These are phyloP conservation scores for Diprion similis DNA, from an alignment of 1,140 invertebrate species.

Conservation along the genomic window DNA sequence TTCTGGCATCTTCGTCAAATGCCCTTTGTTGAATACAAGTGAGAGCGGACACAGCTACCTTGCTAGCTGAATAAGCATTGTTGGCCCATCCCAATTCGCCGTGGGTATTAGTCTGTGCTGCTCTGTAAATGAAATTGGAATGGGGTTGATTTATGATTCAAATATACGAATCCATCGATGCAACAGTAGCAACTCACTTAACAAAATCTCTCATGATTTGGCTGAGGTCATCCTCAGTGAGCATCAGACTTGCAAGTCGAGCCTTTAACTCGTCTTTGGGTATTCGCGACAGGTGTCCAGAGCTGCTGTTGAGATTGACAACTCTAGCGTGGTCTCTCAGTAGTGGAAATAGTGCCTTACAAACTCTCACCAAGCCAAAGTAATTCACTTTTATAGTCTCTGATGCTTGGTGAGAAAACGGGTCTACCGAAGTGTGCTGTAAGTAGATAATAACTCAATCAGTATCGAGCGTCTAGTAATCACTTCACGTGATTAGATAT, in stretches of 20 bases:
- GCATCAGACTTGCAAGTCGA: constrained; percentile 60
- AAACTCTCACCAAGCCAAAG: constrained; percentile 69
- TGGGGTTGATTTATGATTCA: constrained; percentile 11
- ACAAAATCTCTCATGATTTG: constrained; percentile 73
- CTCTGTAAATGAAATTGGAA: constrained; percentile 40
- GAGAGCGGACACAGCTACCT: constrained; percentile 73
- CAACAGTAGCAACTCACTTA: constrained; percentile 50
- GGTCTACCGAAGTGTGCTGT: constrained; percentile 64
- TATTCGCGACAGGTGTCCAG: constrained; percentile 67
- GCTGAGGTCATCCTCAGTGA: constrained; percentile 67
- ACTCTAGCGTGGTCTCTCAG: constrained; percentile 73
- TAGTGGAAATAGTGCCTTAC: constrained; percentile 73
- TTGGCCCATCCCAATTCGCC: constrained; percentile 69
- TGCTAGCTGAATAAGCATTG: constrained; percentile 73
- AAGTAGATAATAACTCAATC: constrained; percentile 16
- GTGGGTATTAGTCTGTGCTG: constrained; percentile 54
- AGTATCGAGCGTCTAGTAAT: constrained; percentile 8
- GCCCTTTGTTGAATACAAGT: constrained; percentile 71
- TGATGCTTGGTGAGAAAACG: constrained; percentile 73
- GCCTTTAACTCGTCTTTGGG: constrained; percentile 63
- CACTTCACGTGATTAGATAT: constrained; percentile 7
- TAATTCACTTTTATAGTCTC: constrained; percentile 75
- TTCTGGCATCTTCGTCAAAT: constrained; percentile 59
- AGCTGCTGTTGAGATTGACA: constrained; percentile 76
- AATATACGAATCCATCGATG: constrained; percentile 24